phyloP scores from a whole-genome alignment of 2,797 vertebrate genomes.

The Silurus lanzhouensis region DNA sequence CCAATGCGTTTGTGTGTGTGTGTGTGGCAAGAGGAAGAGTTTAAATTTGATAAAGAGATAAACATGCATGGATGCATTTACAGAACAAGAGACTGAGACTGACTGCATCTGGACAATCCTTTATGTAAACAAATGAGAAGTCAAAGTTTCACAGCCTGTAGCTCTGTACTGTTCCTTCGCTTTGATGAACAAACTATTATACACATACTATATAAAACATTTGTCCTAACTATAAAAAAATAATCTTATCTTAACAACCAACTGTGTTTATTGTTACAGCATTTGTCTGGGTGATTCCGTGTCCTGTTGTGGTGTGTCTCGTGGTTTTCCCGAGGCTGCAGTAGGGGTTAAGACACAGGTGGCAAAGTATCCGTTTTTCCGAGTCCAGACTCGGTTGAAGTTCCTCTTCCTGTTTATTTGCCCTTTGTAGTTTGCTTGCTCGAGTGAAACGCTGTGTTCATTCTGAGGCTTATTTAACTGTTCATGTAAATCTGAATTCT shows the following conservation, averaged over 20 bases:
- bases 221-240: neutral
- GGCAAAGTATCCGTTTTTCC: neutral
- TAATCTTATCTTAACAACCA: neutral
- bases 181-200: neutral
- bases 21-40: neutral
- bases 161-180: neutral
- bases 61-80: neutral
- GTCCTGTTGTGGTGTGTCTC: slow-evolving; percentile 42
- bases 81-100: neutral
- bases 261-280: neutral
- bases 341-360: slow-evolving; percentile 21
- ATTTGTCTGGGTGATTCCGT: slow-evolving; percentile 21
- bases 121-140: slow-evolving; percentile 22
- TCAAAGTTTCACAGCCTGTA: neutral
- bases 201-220: neutral
- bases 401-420: slow-evolving; percentile 19
- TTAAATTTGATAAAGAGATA: neutral
- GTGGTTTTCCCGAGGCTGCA: slow-evolving; percentile 27
- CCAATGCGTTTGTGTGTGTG: neutral
- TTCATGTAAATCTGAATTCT: neutral
- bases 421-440: neutral
- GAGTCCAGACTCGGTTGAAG: neutral
- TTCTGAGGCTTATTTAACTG: neutral
- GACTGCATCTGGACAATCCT: neutral
- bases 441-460: neutral